These are phyloP conservation scores for Streptopelia turtur DNA, from an alignment of 2,797 vertebrate genomes.

Conservation along the genomic window DNA sequence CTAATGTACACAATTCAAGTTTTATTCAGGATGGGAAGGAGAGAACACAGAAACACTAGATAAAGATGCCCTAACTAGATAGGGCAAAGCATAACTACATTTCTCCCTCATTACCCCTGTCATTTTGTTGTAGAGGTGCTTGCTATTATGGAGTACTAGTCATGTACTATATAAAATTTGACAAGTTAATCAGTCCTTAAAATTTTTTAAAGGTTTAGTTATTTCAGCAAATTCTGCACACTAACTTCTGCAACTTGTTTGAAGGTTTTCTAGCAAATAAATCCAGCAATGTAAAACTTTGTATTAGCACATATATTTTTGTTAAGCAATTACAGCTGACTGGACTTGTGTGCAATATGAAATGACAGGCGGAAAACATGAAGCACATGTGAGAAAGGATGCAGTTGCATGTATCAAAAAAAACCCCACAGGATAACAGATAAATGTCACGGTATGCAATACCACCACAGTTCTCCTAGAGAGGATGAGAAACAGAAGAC, in stretches of 20 bases:
- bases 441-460: not conserved
- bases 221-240: slow-evolving; percentile 9
- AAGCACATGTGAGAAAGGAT: not conserved
- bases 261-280: not conserved
- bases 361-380: slow-evolving; percentile 37
- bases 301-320: not conserved
- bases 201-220: not conserved
- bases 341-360: not conserved
- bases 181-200: not conserved
- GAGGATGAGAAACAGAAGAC: not conserved
- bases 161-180: not conserved
- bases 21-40: not conserved
- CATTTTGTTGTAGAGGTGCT: not conserved
- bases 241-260: not conserved
- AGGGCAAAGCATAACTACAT: not conserved
- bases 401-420: not conserved
- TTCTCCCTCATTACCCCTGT: not conserved
- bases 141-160: not conserved
- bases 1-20: not conserved
- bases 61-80: not conserved
- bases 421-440: not conserved
- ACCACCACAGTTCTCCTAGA: not conserved
- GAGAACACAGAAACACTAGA: not conserved
- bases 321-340: slow-evolving; percentile 34
- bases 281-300: not conserved